A percentile compares a stretch with the other conserved stretches of the same genome.
These are phyloP conservation scores for Caenorhabditis brenneri DNA, from an alignment of 1,140 invertebrate species.

Conservation along the genomic window DNA sequence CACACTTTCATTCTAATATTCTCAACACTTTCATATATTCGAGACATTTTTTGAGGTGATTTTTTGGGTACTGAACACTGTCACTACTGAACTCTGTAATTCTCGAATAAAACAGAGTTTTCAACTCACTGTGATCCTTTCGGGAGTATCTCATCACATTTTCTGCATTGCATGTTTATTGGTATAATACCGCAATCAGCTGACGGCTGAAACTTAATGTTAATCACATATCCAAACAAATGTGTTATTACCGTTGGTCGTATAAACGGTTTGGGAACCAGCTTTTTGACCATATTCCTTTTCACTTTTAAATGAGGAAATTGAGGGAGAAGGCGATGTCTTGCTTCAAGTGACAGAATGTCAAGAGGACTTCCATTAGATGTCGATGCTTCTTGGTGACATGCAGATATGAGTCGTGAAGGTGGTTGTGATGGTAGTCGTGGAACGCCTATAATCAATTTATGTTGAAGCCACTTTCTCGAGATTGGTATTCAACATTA, in stretches of 20 bases:
- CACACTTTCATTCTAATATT: too few relatives aligned
- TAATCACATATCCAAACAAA: not conserved
- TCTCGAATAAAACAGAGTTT: too few relatives aligned
- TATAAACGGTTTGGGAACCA: not conserved
- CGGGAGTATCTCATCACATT: slow-evolving; percentile 41
- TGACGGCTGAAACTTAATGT: slow-evolving; percentile 8
- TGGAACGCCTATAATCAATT: not conserved
- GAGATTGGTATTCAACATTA: not conserved
- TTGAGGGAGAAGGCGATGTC: not conserved
- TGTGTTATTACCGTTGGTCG: not conserved
- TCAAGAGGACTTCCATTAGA: not conserved
- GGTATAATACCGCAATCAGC: slow-evolving; percentile 23
- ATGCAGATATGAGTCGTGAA: not conserved
- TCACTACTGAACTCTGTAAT: too few relatives aligned
- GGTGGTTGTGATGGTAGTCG: not conserved
- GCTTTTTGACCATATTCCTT: not conserved
- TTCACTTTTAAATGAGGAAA: not conserved
- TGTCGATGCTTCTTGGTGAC: slow-evolving; percentile 6
- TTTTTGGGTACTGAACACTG: too few relatives aligned
- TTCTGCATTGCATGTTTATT: slow-evolving; percentile 35
- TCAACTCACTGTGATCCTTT: slow-evolving; percentile 36
- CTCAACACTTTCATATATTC: too few relatives aligned
- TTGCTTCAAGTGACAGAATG: not conserved
- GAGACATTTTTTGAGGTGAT: too few relatives aligned
- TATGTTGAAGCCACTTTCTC: too few relatives aligned